Evolutionary conservation across 1,140 invertebrate genomes (phyloP).

Genomic region (Drosophila tristis): DNA sequence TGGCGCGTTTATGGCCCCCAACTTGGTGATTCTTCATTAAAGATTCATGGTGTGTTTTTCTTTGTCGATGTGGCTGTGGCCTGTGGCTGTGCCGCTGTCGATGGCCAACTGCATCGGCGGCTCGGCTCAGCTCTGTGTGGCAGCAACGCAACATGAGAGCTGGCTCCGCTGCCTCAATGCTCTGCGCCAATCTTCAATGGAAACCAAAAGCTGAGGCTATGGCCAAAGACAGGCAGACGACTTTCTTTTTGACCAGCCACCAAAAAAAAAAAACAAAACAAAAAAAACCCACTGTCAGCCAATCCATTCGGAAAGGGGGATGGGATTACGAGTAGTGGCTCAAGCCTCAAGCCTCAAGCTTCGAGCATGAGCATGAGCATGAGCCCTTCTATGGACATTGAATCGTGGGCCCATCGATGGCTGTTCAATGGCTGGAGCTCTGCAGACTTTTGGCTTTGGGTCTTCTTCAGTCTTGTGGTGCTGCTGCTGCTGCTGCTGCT

Average conservation of each 20-base stretch:
- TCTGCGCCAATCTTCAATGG: conserved; percentile 61
- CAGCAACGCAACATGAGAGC: too few relatives aligned
- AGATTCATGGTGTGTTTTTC: conserved; percentile 82
- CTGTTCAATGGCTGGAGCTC: conserved; percentile 65
- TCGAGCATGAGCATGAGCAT: neutral
- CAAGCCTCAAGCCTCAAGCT: too few relatives aligned
- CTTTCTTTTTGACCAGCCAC: conserved; percentile 76
- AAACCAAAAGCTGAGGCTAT: conserved; percentile 48
- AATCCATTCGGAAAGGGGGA: conserved; percentile 13
- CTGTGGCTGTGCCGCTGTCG: conserved; percentile 19
- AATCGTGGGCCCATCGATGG: conserved; percentile 36
- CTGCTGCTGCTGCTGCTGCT: conserved; percentile 4
- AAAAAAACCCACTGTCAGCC: too few relatives aligned
- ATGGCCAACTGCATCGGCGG: conserved; percentile 38
- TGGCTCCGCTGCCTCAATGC: conserved; percentile 52
- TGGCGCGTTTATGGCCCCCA: conserved; percentile 51
- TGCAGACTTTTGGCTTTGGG: conserved; percentile 34
- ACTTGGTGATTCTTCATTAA: conserved; percentile 79
- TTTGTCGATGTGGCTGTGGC: conserved; percentile 36
- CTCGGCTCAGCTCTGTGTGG: neutral
- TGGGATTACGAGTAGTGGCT: conserved; percentile 1
- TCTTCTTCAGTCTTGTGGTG: conserved; percentile 15
- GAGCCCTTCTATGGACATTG: conserved; percentile 49
- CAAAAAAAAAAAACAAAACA: conserved; percentile 16
- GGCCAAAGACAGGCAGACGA: conserved; percentile 60